Evolutionary conservation across 2,888 invertebrate species (phyloP).

Genomic region (Noctua janthe): DNA sequence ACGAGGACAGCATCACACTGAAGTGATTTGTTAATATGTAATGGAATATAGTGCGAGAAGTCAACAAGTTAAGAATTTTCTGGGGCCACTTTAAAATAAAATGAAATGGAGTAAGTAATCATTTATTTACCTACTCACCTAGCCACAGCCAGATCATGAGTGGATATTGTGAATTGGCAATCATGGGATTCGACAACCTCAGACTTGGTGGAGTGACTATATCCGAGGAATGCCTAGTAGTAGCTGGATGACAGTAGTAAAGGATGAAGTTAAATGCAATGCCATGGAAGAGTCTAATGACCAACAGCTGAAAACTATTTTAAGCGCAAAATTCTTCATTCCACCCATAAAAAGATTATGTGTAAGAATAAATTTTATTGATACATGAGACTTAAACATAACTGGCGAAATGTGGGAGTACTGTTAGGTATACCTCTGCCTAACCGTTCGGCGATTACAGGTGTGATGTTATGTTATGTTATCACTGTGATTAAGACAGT

Average conservation of each 20-base stretch:
- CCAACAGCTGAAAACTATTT: no score
- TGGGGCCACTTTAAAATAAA: neutral
- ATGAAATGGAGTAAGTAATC: neutral
- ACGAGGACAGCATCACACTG: slow-evolving; percentile 14
- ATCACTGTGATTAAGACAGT: neutral
- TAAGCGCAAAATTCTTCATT: no score
- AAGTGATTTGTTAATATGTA: slow-evolving; percentile 51
- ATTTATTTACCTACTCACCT: neutral
- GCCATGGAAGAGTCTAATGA: no score
- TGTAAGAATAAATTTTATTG: no score
- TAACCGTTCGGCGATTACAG: neutral
- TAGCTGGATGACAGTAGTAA: neutral
- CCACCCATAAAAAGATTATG: no score
- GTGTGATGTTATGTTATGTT: no score
- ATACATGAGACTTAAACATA: neutral
- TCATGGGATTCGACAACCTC: neutral
- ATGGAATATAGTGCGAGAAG: slow-evolving; percentile 20
- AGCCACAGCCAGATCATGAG: no score
- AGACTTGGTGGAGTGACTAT: no score
- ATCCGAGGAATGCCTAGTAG: neutral
- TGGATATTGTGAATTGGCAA: neutral
- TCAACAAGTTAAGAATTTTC: slow-evolving; percentile 10
- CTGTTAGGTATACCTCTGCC: neutral
- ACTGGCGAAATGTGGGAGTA: neutral
- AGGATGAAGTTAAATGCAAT: neutral